Percentiles rank a stretch among this genome's conserved stretches.
Conservation (phyloP, 2,113 vertebrate species). For the Equus quagga region DNA sequence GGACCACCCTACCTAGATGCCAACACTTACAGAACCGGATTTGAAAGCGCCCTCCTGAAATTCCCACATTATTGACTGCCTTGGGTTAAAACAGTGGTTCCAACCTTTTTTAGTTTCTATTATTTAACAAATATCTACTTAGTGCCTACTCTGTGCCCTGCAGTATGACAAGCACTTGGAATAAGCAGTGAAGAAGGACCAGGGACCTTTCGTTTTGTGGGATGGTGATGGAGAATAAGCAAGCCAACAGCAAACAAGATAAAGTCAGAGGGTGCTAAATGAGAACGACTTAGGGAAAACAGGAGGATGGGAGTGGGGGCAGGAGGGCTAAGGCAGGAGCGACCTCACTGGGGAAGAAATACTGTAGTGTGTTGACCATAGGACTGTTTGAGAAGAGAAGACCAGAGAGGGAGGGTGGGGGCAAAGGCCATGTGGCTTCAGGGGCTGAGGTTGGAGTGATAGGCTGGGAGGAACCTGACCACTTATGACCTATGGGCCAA, state of each 20-base stretch:
- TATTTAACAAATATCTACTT: neutral
- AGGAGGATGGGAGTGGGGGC: neutral
- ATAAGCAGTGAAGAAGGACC: neutral
- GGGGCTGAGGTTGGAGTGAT: too few species aligned
- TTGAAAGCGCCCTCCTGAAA: neutral
- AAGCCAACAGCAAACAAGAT: neutral
- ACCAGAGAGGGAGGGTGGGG: neutral
- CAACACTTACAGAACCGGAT: neutral
- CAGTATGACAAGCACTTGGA: neutral
- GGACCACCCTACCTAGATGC: neutral
- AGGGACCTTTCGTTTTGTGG: neutral
- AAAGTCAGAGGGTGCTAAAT: neutral
- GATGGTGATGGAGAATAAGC: neutral
- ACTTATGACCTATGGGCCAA: too few species aligned
- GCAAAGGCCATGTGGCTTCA: neutral
- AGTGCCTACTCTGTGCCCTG: neutral
- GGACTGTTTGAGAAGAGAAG: neutral
- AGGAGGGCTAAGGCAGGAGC: neutral
- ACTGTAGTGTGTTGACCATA: neutral
- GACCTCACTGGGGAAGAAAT: neutral
- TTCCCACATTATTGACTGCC: neutral
- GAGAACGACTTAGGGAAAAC: neutral
- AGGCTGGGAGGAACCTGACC: neutral
- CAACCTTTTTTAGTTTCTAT: neutral
- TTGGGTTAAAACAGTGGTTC: neutral